phyloP scores from a whole-genome alignment of 2,888 invertebrate genomes.

The Cosmia pyralina region DNA sequence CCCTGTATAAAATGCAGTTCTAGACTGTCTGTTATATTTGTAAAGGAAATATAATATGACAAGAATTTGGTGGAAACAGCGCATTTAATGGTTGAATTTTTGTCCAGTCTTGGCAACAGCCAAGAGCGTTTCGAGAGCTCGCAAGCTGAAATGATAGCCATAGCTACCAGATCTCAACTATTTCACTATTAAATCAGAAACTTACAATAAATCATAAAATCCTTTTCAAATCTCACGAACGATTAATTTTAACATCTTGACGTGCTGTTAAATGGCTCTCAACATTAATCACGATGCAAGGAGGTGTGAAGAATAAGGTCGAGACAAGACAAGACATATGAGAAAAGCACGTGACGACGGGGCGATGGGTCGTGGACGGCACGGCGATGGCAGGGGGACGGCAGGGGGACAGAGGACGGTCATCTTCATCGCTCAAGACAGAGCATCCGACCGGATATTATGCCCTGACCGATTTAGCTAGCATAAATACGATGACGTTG shows the following conservation, averaged over 20 bases:
- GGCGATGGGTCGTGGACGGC: slow-evolving; percentile 48
- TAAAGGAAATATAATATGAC: slow-evolving; percentile 8
- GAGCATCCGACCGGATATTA: slow-evolving; percentile 67
- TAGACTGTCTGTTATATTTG: neutral
- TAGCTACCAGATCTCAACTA: slow-evolving; percentile 5
- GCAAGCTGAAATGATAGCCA: neutral
- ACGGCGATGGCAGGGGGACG: slow-evolving; percentile 69
- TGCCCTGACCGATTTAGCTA: slow-evolving; percentile 62
- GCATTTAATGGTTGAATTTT: neutral
- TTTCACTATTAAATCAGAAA: slow-evolving; percentile 34
- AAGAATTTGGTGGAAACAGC: neutral
- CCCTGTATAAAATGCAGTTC: neutral
- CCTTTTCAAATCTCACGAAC: slow-evolving; percentile 29
- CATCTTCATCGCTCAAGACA: slow-evolving; percentile 77
- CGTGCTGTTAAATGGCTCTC: slow-evolving; percentile 51
- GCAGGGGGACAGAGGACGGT: slow-evolving; percentile 57
- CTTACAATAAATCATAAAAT: slow-evolving; percentile 41
- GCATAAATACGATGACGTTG: slow-evolving; percentile 57
- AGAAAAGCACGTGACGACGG: slow-evolving; percentile 63
- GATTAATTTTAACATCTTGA: slow-evolving; percentile 54
- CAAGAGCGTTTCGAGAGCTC: neutral
- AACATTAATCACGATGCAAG: slow-evolving; percentile 65
- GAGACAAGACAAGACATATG: slow-evolving; percentile 66
- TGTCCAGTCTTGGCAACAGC: neutral
- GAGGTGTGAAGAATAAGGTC: slow-evolving; percentile 63